Evolutionary conservation across 2,888 invertebrate genomes (phyloP).

Genomic region (Epistrophe grossulariae): DNA sequence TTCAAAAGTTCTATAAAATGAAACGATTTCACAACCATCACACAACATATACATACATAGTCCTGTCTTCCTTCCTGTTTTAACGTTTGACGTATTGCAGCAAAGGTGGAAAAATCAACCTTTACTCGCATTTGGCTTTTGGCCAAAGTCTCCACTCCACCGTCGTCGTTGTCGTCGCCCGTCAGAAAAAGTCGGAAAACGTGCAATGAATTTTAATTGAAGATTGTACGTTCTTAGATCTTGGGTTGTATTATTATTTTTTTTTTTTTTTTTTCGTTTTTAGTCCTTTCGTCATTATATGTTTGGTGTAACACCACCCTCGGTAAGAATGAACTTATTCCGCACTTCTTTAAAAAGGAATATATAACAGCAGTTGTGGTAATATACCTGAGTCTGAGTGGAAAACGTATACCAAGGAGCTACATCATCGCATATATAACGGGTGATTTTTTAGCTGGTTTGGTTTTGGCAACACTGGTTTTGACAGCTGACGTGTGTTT

Average conservation of each 20-base stretch:
- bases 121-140: constrained; percentile 72
- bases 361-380: constrained; percentile 53
- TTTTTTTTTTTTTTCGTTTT: neutral
- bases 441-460: too few relatives aligned
- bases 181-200: constrained; percentile 51
- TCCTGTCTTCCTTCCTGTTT: neutral
- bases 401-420: neutral
- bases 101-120: constrained; percentile 75
- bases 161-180: neutral
- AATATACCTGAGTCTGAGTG: constrained; percentile 41
- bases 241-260: neutral
- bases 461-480: too few relatives aligned
- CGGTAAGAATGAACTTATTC: constrained; percentile 60
- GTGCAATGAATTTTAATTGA: constrained; percentile 76
- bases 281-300: too few relatives aligned
- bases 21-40: constrained; percentile 30
- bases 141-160: constrained; percentile 48
- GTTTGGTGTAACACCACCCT: constrained; percentile 36
- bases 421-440: constrained; percentile 1
- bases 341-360: constrained; percentile 50
- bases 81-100: constrained; percentile 59
- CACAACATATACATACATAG: neutral
- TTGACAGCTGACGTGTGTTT: too few relatives aligned
- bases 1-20: constrained; percentile 59
- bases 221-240: constrained; percentile 63